Evolutionary conservation across 2,113 vertebrate species (phyloP), one percentile per base, ranked within the genome.

Genomic region (Holacanthus passer): DNA sequence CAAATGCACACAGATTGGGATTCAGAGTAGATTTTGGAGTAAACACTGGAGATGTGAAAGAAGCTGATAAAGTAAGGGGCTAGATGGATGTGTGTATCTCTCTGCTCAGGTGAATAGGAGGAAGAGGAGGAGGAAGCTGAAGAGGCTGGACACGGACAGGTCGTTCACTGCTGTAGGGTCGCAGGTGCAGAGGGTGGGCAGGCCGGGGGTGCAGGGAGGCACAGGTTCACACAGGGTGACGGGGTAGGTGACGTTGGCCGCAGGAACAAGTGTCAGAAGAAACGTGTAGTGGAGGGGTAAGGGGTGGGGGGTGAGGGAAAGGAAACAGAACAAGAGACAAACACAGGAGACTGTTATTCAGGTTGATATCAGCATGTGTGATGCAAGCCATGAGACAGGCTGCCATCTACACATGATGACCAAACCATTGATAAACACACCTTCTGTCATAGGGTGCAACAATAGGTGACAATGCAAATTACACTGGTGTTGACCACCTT

Each of bases 301-400:
- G 39, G 76, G 79, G 78, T 65, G 69, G 78, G 80, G 14, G 77
- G 41, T 69, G 77, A 29, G 65, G 77, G 69, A 85, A 86, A 91
- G 92, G 93, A 93, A 94, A 94, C 95, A 93, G 56, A 90, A 93
- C 90, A 93, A 89, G 89, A 92, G 89, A 94, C 90, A 95, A 91
- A 94, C 91, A 93, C 73, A 95, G 86, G 89, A 94, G 69, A 94
- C 87, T 16, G 80, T 95, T 95, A 95, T 94, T 92, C 83, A 90
- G 11, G 87, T 96, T 95, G 96, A 96, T 93, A 65, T 76, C 72
- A 92, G 89, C 87, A 88, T 73, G 93, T 91, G 84, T 71, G 91
- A 92, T 86, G 88, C 73, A 79, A 80, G 84, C 88, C 89, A 37
- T 32, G 20, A 85, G 81, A 56, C 50, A 78, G 73, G 74, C 59